Conservation (phyloP, 2,113 vertebrate genomes). For the Tachuris rubrigastra region DNA sequence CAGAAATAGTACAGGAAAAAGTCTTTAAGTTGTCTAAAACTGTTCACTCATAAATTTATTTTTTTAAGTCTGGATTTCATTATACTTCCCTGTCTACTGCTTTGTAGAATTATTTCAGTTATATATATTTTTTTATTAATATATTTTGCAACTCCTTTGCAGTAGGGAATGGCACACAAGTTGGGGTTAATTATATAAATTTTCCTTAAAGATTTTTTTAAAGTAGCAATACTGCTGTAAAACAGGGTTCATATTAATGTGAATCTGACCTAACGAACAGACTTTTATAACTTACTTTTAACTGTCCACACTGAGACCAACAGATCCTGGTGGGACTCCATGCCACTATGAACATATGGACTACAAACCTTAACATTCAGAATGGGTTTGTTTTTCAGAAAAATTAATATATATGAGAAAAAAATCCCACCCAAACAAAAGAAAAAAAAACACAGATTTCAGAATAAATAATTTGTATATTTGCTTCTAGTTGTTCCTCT, state of each 20-base stretch:
- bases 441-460: background rate
- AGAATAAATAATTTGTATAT: background rate
- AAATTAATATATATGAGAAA: background rate
- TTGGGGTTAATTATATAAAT: background rate
- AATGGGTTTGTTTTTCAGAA: background rate
- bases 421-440: background rate
- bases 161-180: background rate
- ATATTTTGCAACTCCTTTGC: background rate
- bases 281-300: background rate
- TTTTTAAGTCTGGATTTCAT: background rate
- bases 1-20: background rate
- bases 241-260: fast-evolving
- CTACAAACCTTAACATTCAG: background rate
- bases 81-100: background rate
- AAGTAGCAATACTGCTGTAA: background rate
- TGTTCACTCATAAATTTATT: background rate
- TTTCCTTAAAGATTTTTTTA: background rate
- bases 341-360: background rate
- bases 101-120: background rate
- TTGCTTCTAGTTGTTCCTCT: background rate
- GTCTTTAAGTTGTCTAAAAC: background rate
- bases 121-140: background rate
- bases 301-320: background rate
- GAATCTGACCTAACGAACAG: background rate
- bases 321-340: background rate